Base-by-base conservation (phyloP, 2,113 vertebrate species). In the Corythaeola cristata region DNA sequence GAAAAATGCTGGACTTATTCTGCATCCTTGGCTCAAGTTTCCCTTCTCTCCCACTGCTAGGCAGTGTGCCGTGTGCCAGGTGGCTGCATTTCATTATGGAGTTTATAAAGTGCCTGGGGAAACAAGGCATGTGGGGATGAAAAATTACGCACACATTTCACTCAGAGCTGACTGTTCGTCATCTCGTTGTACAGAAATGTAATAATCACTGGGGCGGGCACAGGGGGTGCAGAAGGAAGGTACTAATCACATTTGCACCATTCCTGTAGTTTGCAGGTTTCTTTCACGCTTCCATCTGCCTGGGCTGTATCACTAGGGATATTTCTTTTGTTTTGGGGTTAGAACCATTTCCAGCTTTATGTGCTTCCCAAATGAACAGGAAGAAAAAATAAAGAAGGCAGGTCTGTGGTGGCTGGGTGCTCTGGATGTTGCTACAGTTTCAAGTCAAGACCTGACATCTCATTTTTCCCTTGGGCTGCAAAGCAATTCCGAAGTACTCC, bases 31-130 rank as follows among this genome's bases (percentile, higher is more conserved):
- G 85, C 62, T 83, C 32, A n/a, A 47, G 39, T 27, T 90, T 58
- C 32, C 67, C n/a, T 71, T 75, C 75, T 90, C 32, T 50, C 74
- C 58, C 67, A 3, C 50, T 85, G 73, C 45, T 26, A 45, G 30
- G 74, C 93, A 90, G 58, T 2, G 0, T 73, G 67, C 63, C 73
- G 63, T 19, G 21, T 91, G 92, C 92, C 92, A 93, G 90, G 78
- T 88, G 90, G 85, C 85, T 94, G 88, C 88, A 67, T 88, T 92
- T 88, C 92, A 88, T 94, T 76, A 59, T 3, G 6, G 76, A 50
- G 50, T 74, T 94, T 83, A 90, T 59, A 26, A 93, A 88, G 74
- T 30, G 89, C 81, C 89, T 93, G 68, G 66, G 74, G 78, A 95
- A 93, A 85, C 24, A 68, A 94, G 45, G n/a, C 66, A 79, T 32